phyloP scores from a whole-genome alignment of 2,113 vertebrate species.

The Saccopteryx leptura region DNA sequence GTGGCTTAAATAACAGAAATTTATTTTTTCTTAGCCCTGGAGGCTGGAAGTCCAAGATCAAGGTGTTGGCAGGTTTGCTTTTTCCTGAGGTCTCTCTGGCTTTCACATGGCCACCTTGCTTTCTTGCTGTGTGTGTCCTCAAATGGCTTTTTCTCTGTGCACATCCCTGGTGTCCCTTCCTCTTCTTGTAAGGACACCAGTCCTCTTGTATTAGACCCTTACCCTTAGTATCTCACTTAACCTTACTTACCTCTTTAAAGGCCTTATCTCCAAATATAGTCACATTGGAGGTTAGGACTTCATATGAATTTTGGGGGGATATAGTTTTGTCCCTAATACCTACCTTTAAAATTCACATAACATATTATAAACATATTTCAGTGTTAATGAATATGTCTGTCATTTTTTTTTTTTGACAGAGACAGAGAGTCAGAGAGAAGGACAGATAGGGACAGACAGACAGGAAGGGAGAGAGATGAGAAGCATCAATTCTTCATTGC shows the following conservation, averaged over 20 bases:
- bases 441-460: too few species aligned
- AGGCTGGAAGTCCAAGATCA: too few species aligned
- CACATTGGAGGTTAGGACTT: too few species aligned
- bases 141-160: not conserved
- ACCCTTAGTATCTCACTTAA: not conserved
- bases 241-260: not conserved
- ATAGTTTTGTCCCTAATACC: not conserved
- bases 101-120: not conserved
- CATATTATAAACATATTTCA: not conserved
- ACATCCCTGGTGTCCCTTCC: not conserved
- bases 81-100: not conserved
- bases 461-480: too few species aligned
- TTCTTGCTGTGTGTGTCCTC: not conserved
- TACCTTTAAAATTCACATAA: not conserved
- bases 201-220: not conserved
- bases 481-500: too few species aligned
- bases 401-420: not conserved
- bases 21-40: too few species aligned
- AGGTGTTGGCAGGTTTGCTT: not conserved
- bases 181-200: not conserved
- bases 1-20: not conserved
- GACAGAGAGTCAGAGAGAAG: too few species aligned
- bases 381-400: not conserved
- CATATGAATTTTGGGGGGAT: not conserved
- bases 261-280: not conserved